Evolutionary conservation across 2,888 invertebrate species (phyloP), one percentile per base, ranked within the genome.

Genomic region (Glaucopsyche alexis): DNA sequence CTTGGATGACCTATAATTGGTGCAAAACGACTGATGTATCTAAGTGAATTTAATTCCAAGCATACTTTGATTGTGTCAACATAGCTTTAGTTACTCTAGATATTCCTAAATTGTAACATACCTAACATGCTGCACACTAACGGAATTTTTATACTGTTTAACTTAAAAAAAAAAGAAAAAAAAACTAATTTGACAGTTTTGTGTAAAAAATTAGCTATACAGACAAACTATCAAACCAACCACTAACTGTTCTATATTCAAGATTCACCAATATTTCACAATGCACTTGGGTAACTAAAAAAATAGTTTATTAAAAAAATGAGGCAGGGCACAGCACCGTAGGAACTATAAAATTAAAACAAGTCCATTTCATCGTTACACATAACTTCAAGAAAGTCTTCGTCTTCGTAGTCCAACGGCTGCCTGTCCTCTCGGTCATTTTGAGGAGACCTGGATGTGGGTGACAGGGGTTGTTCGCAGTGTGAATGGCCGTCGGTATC

Each of bases 351-450:
- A 29, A 29, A 77, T 92, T 93, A 95, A 83, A 95, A 95, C 79
- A 95, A 84, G 84, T 96, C 96, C 96, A 96, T 96, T 73, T 94
- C 94, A 75, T 95, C 95, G 75, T 94, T 95, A 81, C 95, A 95
- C 86, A 94, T 95, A 67, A 96, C 94, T 81, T 96, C 96, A 72
- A 96, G 91, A 85, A 94, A 95, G 84, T 96, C 96, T 72, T 96
- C 96, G 72, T 95, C 95, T 73, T 96, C 95, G 76, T 89, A 90
- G 29, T 82, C 81, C 4, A 84, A 87, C 11, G 87, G 70, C 14
- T 76, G 76, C 66, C 90, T 89, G 81, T 86, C 83, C 3, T 77
- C 84, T 81, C 82, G 87, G 80, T 79, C 85, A 75, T 81, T 83
- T 74, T 77, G 82, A 14, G 77, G 82, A 67, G 82, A 75, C 72